Conservation (phyloP, 2,797 vertebrate genomes). For the Pitangus sulphuratus region DNA sequence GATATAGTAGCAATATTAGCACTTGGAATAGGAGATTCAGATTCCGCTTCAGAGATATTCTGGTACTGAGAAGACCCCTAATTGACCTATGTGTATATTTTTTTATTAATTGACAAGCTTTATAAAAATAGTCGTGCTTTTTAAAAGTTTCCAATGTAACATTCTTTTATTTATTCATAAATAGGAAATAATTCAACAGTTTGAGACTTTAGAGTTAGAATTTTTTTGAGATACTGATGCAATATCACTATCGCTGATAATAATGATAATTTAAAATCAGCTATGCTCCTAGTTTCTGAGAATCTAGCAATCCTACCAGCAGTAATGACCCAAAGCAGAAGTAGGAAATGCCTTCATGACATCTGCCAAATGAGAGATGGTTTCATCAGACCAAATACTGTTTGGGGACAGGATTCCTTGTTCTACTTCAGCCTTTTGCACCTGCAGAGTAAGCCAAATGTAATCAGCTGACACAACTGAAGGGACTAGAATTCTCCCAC, state of each 20-base stretch:
- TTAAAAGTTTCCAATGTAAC: background rate
- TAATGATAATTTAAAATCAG: background rate
- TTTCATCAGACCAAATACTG: background rate
- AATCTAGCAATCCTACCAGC: background rate
- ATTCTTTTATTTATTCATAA: background rate
- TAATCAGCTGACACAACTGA: background rate
- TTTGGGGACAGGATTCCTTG: background rate
- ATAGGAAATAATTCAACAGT: background rate
- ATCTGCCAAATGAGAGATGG: background rate
- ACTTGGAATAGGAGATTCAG: background rate
- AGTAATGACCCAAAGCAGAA: background rate
- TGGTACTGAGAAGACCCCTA: background rate
- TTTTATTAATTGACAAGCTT: background rate
- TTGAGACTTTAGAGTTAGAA: background rate
- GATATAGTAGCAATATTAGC: background rate
- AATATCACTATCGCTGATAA: background rate
- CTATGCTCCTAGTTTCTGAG: background rate
- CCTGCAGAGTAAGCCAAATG: background rate
- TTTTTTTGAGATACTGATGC: background rate
- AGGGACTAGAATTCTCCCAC: background rate
- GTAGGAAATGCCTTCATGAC: background rate
- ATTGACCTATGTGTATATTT: background rate
- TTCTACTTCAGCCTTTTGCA: background rate
- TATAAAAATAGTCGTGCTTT: background rate
- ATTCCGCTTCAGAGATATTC: background rate